These are phyloP conservation scores for mouse (Mus musculus) DNA, from an alignment of 2,113 vertebrate species.

Conservation along the genomic window DNA sequence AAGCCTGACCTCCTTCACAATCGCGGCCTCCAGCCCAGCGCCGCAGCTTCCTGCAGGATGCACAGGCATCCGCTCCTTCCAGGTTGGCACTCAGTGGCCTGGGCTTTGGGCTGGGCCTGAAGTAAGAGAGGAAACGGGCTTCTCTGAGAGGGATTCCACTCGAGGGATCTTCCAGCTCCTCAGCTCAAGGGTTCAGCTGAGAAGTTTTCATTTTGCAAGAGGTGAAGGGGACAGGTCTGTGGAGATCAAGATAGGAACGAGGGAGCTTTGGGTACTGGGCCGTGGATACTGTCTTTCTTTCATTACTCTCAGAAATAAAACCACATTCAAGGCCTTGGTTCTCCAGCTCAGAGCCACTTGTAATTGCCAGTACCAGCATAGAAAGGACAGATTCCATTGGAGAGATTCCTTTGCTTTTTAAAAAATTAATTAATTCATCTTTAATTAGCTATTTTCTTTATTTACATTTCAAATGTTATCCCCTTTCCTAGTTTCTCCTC, in stretches of 20 bases:
- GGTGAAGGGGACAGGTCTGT: not conserved
- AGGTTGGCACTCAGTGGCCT: not conserved
- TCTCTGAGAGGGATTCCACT: fast-evolving
- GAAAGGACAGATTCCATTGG: not conserved
- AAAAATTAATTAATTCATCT: too few relatives aligned
- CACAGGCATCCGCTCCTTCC: not conserved
- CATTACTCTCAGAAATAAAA: not conserved
- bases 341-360: not conserved
- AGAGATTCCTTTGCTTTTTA: not conserved
- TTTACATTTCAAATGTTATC: too few relatives aligned
- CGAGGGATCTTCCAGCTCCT: not conserved
- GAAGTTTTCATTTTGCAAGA: not conserved
- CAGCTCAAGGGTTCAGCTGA: not conserved
- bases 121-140: slow-evolving; percentile 25
- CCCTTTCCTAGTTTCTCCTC: too few relatives aligned
- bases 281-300: not conserved
- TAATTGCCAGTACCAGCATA: fast-evolving
- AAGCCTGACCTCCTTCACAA: not conserved
- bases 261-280: not conserved
- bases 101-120: not conserved
- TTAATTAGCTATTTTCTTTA: too few relatives aligned
- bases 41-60: slow-evolving; percentile 50
- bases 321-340: not conserved
- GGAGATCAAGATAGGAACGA: not conserved
- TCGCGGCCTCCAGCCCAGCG: not conserved